phyloP scores from a whole-genome alignment of 2,113 vertebrate genomes.

The Pedionomus torquatus region DNA sequence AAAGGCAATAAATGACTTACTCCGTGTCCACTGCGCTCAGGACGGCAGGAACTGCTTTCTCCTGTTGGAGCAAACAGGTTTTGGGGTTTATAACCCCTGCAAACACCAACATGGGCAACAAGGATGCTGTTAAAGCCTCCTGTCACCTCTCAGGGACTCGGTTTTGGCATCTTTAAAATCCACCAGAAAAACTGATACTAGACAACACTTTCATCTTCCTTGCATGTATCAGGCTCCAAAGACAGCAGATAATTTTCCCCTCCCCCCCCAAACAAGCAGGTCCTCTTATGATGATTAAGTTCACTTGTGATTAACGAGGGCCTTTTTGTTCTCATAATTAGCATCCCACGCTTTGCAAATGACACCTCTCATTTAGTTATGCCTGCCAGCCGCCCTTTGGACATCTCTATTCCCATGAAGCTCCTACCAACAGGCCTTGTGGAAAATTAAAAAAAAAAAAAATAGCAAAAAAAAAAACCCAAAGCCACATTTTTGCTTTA shows the following conservation, averaged over 20 bases:
- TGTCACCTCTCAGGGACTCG: neutral
- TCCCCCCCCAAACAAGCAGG: fast-evolving
- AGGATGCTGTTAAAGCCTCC: neutral
- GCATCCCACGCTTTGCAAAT: neutral
- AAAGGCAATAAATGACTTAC: neutral
- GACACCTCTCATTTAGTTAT: neutral
- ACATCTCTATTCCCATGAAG: neutral
- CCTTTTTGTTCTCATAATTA: neutral
- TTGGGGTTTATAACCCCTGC: neutral
- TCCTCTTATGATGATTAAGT: neutral
- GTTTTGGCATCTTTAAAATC: neutral
- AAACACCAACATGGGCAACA: neutral
- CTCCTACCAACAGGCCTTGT: neutral
- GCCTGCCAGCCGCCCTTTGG: neutral
- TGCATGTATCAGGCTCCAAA: fast-evolving
- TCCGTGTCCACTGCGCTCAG: neutral
- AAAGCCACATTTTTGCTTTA: neutral
- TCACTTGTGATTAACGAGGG: neutral
- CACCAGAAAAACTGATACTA: neutral
- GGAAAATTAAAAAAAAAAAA: neutral
- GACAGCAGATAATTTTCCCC: neutral
- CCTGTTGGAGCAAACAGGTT: neutral
- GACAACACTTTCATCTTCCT: neutral
- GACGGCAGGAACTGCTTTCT: neutral
- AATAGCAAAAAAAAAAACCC: fast-evolving